Evolutionary conservation across 2,113 vertebrate genomes (phyloP).

Genomic region (Scatophagus argus): DNA sequence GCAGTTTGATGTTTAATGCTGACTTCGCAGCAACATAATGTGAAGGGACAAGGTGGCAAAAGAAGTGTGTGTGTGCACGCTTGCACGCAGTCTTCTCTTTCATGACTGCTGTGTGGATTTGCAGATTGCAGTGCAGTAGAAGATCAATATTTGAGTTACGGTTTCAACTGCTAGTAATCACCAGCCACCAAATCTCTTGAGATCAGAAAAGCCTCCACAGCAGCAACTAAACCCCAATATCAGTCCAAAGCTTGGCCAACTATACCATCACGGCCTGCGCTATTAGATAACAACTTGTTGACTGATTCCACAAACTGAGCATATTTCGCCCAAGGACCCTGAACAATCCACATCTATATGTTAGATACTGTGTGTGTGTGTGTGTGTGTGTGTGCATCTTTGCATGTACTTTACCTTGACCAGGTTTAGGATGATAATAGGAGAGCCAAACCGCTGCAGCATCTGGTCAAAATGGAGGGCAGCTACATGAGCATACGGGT

Average conservation of each 20-base stretch:
- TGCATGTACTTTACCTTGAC: slow-evolving; percentile 89
- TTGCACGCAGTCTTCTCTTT: neutral
- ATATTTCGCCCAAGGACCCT: neutral
- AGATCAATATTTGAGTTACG: slow-evolving; percentile 23
- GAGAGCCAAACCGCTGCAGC: slow-evolving; percentile 97
- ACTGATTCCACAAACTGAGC: neutral
- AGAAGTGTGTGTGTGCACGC: neutral
- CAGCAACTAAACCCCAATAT: neutral
- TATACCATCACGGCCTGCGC: neutral
- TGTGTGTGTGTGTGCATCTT: neutral
- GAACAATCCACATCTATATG: neutral
- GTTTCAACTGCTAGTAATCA: slow-evolving; percentile 54
- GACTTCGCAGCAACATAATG: neutral
- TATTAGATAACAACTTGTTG: slow-evolving; percentile 6
- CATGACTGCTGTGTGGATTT: neutral
- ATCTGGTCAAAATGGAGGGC: slow-evolving; percentile 99
- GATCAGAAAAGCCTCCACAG: neutral
- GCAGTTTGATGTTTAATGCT: neutral
- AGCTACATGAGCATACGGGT: slow-evolving; percentile 94
- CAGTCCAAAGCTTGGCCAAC: neutral
- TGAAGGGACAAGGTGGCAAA: neutral
- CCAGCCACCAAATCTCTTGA: neutral
- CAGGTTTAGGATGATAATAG: slow-evolving; percentile 97
- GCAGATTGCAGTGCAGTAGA: neutral
- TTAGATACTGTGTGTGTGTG: neutral